Evolutionary conservation across 2,113 vertebrate genomes (phyloP), one percentile per base, ranked within the genome.

Genomic region (Nothoprocta pentlandii): DNA sequence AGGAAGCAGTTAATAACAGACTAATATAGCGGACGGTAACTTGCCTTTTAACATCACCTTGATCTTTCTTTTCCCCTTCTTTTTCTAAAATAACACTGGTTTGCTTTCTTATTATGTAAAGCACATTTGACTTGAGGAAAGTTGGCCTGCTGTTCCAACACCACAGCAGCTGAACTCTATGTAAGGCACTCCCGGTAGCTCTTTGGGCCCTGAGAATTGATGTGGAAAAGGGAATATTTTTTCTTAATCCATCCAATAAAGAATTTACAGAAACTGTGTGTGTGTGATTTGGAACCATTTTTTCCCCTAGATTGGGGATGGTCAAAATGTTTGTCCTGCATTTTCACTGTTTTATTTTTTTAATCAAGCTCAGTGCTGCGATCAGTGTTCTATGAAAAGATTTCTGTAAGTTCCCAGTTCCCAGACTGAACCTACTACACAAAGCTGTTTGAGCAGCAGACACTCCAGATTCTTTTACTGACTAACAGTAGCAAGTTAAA

Each of bases 161-260:
- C 66, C 81, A 20, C 62, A 63, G 22, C 54, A 76, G 22, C 73
- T 90, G 70, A 69, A 56, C 66, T 74, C n/a, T 82, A 19, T 64
- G 64, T 46, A 16, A 71, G 53, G 79, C 80, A 85, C 23, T 20
- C 44, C 39, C 25, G 79, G 66, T 49, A 64, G 64, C 46, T 85
- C 67, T 49, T 69, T 8, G 61, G 76, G 77, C 77, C 85, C 91
- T 74, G 23, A 90, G 34, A 90, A 61, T 2, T 84, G 51, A 63
- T 93, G 67, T 47, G 89, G 81, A 90, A 93, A 96, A 94, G 90
- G 87, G 93, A 96, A 77, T 80, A 69, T 46, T 84, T 90, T 92
- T 93, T 95, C 94, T 91, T 95, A 95, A 96, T 95, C 49, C 85
- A 73, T 73, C 41, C 78, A 97, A 97, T 97, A 97, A 97, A 97